Base-by-base conservation (phyloP, 2,113 vertebrate species). In the Cinclus mexicanus region DNA sequence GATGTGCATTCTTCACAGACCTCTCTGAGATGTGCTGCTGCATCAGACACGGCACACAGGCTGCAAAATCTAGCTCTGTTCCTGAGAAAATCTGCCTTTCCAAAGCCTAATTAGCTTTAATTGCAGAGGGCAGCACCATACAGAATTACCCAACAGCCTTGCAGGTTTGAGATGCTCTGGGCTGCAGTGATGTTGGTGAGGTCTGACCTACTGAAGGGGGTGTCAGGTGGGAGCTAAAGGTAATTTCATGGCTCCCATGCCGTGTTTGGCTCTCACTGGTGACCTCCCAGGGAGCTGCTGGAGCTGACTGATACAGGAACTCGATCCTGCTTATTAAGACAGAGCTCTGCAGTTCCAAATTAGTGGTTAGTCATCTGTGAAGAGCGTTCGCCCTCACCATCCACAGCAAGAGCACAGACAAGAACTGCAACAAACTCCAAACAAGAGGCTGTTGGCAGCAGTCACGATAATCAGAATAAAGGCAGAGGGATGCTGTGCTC, bases 321-420 rank as follows among this genome's bases (percentile, higher is more conserved):
- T 88, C 1, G 0, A 29, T 70, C 90, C 85, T 80, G 84, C 75
- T 95, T 74, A 90, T 93, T 93, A 95, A 74, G 64, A 52, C 35
- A n/a, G 55, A 67, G 78, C 78, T 93, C 67, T 77, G 85, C 90
- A 83, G 71, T 74, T 80, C 90, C 52, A 94, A 91, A 95, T 95
- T 81, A 94, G 92, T 75, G 85, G n/a, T 94, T 91, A 87, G 89
- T 96, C 76, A 82, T 92, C 90, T 92, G 19, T 93, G 92, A 79
- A 96, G 86, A 93, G 80, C 52, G 2, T 75, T 93, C 23, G 6
- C 37, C 56, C 57, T 87, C 59, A 4, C 68, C 77, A 50, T 87
- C 67, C 33, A 0, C 77, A 82, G 89, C 57, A 69, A 76, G 89
- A 79, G 76, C 2, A 21, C 25, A 76, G 91, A 79, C 50, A 65